A percentile compares a stretch with the other conserved stretches of the same genome.
phyloP scores from a whole-genome alignment of 2,113 vertebrate genomes.

The Ciconia stormi region DNA sequence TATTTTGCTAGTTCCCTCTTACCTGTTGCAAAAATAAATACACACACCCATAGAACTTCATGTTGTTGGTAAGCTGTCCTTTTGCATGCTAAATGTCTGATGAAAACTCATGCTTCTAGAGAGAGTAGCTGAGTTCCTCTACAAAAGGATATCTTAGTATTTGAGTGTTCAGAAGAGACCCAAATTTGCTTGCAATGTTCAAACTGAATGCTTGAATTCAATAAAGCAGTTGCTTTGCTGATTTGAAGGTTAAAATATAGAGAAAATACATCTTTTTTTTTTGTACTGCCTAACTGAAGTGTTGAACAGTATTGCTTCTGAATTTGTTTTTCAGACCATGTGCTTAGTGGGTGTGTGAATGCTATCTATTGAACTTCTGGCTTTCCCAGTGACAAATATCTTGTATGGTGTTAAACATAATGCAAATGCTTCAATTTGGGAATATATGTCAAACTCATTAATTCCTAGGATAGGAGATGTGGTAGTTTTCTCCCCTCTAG shows the following conservation, averaged over 20 bases:
- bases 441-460: neutral
- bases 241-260: neutral
- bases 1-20: neutral
- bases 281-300: neutral
- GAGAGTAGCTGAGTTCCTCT: neutral
- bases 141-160: neutral
- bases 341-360: slow-evolving; percentile 33
- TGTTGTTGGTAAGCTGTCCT: neutral
- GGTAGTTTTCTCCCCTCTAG: neutral
- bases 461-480: neutral
- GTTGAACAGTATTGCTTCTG: neutral
- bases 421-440: neutral
- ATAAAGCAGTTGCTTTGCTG: neutral
- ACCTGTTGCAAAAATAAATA: neutral
- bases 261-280: neutral
- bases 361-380: neutral
- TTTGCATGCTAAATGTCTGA: neutral
- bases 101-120: neutral
- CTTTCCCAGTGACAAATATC: slow-evolving; percentile 1
- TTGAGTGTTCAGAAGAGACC: neutral
- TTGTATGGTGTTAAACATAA: neutral
- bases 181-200: neutral
- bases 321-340: slow-evolving; percentile 27
- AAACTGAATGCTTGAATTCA: neutral
- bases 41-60: neutral